Evolutionary conservation across 2,797 vertebrate species (phyloP), one percentile per base, ranked within the genome.

Genomic region (Oreonectes daqikongensis): DNA sequence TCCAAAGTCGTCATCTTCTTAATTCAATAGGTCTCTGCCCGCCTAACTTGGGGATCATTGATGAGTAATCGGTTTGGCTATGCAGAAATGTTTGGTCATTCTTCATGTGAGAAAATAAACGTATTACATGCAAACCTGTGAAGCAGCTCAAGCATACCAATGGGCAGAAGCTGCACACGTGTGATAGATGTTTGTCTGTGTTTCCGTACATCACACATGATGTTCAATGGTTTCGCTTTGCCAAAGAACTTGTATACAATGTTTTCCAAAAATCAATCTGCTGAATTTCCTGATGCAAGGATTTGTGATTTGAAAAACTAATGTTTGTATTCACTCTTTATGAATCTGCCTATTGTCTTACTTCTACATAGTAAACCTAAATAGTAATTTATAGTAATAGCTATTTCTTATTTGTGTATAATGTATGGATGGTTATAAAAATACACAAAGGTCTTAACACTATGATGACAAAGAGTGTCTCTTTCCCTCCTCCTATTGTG

Each of bases 21-120:
- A 81, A 81, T 80, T 81, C 44, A 4, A 60, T 35, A 78, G 75
- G 40, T 12, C 68, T 79, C 42, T 66, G 76, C 69, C 72, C 48
- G 22, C 38, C 52, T 38, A 32, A 42, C 46, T 66, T 65, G 22
- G 59, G 40, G 68, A 46, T 46, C 9, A 22, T 87, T 88, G 85
- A 90, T 86, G 81, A 88, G 89, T 38, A 81, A 86, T 83, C 71
- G 81, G 80, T 85, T 90, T 84, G 81, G 82, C 82, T 82, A 81
- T 80, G 71, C 48, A 74, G 81, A 38, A 80, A 86, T 86, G 59
- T 84, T 87, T 88, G 72, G 72, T 85, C 86, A 86, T 90, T 89
- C 82, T 88, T 90, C 87, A 85, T 83, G 72, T 84, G 86, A 82
- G 35, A 55, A 77, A 72, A 60, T 77, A 82, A 84, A 83, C 72